Base-by-base conservation (phyloP, 1,140 invertebrate species). In the Drosophila obscura region DNA sequence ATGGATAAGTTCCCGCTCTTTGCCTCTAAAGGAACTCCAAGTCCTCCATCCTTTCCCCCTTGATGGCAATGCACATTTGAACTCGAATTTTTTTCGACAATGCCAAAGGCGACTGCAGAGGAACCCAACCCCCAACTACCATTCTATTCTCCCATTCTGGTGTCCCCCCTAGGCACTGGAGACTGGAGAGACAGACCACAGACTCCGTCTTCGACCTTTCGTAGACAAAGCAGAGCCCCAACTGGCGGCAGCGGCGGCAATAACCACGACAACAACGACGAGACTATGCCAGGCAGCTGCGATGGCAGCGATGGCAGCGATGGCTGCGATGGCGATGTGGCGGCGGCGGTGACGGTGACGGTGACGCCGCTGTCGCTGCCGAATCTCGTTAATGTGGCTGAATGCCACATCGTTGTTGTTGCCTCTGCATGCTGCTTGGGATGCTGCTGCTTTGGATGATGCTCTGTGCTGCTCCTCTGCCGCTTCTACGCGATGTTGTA, bases 181-280 rank as follows among this genome's bases (percentile, higher is more conserved):
- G 19, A 43, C 45, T 56, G 69, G 53, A 57, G 19, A 50, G 67
- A 74, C 69, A 63, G 73, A 87, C 63, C 69, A 75, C 74, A 85
- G 82, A 78, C 82, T 87, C 75, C 75, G 83, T 77, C 82, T 87
- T 72, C 83, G 83, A 87, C 82, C 82, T 87, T 88, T 87, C 82
- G 78, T 79, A 87, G 83, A 88, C 82, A 88, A 87, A 87, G 83
- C 83, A 78, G 75, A 88, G 83, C 69, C 82, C 71, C 61, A 78
- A 87, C 82, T 80, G 77, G 65, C 75, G 69, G 39, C 31, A 35
- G 9, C 57, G 64, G 66, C 66, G 66, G 66, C 66, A 57, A 69
- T 74, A 74, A 74, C 71, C 71, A 74, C 61, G 72, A 82, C 82
- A 79, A 82, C 78, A 78, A 87, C 74, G 72, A 60, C 44, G 19